These are phyloP conservation scores for Drosophila quadrilineata DNA, from an alignment of 1,140 invertebrate species.

Conservation along the genomic window DNA sequence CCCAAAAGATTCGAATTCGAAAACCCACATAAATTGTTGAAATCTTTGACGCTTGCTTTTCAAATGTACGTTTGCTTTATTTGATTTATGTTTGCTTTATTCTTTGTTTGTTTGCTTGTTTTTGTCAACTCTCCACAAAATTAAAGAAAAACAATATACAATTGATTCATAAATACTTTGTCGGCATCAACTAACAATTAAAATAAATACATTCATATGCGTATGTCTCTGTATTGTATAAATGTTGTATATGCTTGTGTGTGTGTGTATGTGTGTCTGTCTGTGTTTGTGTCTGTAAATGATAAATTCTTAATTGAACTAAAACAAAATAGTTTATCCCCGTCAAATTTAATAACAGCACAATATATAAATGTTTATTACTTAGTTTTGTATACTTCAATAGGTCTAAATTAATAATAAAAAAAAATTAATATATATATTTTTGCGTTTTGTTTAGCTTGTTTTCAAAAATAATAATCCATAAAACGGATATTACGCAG, in stretches of 20 bases:
- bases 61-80: neutral
- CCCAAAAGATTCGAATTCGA: too few relatives aligned
- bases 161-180: conserved; percentile 56
- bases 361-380: conserved; percentile 14
- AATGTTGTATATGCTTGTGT: neutral
- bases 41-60: too few relatives aligned
- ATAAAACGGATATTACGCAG: conserved; percentile 70
- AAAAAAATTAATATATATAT: conserved; percentile 32
- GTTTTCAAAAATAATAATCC: conserved; percentile 59
- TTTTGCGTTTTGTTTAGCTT: conserved; percentile 27
- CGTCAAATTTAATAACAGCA: conserved; percentile 41
- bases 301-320: conserved; percentile 5
- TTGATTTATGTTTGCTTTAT: conserved; percentile 20
- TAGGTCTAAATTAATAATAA: conserved; percentile 9
- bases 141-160: conserved; percentile 24
- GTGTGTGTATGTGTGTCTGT: conserved; percentile 1
- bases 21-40: neutral
- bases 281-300: neutral
- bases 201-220: conserved; percentile 28
- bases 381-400: too few relatives aligned
- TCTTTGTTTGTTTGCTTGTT: conserved; percentile 21
- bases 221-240: neutral
- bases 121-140: conserved; percentile 10
- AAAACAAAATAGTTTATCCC: conserved; percentile 8
- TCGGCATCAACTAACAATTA: conserved; percentile 61